Evolutionary conservation across 1,140 invertebrate genomes (phyloP).

Genomic region (Melanaphis sacchari): DNA sequence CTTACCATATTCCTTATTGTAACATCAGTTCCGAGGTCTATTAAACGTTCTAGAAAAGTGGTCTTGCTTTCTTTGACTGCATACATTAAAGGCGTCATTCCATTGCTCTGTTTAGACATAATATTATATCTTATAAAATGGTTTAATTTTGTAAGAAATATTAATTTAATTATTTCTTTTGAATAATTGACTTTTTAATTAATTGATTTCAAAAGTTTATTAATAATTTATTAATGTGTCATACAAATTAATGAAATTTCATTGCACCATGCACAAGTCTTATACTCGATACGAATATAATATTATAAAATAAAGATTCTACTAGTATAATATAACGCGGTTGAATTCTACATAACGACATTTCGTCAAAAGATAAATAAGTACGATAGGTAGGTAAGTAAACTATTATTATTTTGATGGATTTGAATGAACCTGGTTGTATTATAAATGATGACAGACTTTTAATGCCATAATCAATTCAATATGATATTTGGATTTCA

Average conservation of each 20-base stretch:
- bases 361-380: background rate
- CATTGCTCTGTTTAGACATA: conserved; percentile 73
- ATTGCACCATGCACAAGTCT: background rate
- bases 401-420: background rate
- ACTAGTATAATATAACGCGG: background rate
- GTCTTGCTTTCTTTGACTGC: conserved; percentile 93
- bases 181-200: background rate
- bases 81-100: conserved; percentile 93
- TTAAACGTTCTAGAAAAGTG: conserved; percentile 85
- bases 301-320: background rate
- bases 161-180: background rate
- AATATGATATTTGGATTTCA: background rate
- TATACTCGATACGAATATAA: background rate
- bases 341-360: background rate
- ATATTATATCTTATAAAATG: background rate
- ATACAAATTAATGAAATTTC: background rate
- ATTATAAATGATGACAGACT: background rate
- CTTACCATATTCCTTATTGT: conserved; percentile 89
- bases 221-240: background rate
- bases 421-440: background rate
- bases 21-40: conserved; percentile 91
- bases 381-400: background rate
- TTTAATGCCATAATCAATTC: background rate
- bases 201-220: background rate
- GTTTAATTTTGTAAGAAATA: background rate